A percentile compares a stretch with the other conserved stretches of the same genome.
Conservation (phyloP, 2,888 invertebrate genomes). For the Xestoiulus laeticollis region DNA sequence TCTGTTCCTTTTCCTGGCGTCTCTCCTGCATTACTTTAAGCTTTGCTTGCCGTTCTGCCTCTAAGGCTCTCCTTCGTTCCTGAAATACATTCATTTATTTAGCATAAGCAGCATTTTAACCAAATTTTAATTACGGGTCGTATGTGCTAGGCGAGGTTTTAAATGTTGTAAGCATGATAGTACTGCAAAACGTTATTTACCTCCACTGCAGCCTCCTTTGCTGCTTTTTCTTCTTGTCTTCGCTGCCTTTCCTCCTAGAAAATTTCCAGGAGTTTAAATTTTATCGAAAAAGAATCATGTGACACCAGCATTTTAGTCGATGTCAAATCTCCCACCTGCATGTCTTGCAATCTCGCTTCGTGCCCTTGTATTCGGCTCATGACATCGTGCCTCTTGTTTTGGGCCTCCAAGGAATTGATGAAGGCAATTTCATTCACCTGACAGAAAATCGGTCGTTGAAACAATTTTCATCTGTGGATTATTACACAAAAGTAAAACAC, state of each 20-base stretch:
- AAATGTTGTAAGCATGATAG: background rate
- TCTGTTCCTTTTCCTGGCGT: slow-evolving; percentile 80
- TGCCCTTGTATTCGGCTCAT: slow-evolving; percentile 71
- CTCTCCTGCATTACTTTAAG: slow-evolving; percentile 73
- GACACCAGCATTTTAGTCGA: slow-evolving; percentile 35
- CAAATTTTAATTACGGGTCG: too few species aligned
- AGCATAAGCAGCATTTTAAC: too few species aligned
- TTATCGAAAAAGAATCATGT: too few species aligned
- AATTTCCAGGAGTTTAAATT: background rate
- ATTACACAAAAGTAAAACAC: background rate
- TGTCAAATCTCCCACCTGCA: slow-evolving; percentile 60
- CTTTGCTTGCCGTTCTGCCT: slow-evolving; percentile 77
- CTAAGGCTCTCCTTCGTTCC: slow-evolving; percentile 82
- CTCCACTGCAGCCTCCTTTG: slow-evolving; percentile 95
- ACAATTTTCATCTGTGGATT: background rate
- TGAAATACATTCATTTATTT: slow-evolving; percentile 53
- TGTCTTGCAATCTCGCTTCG: slow-evolving; percentile 71
- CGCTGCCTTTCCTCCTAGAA: slow-evolving; percentile 83
- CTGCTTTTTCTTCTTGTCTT: slow-evolving; percentile 88
- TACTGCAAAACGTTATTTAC: slow-evolving; percentile 56
- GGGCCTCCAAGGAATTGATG: slow-evolving; percentile 94
- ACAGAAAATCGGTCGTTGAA: slow-evolving; percentile 54
- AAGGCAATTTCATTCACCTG: slow-evolving; percentile 93
- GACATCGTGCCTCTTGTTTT: slow-evolving; percentile 92
- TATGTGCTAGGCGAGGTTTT: background rate